Percentiles rank a stretch among this genome's conserved stretches.
These are phyloP conservation scores for Discoglossus pictus DNA, from an alignment of 2,797 vertebrate genomes.

Conservation along the genomic window DNA sequence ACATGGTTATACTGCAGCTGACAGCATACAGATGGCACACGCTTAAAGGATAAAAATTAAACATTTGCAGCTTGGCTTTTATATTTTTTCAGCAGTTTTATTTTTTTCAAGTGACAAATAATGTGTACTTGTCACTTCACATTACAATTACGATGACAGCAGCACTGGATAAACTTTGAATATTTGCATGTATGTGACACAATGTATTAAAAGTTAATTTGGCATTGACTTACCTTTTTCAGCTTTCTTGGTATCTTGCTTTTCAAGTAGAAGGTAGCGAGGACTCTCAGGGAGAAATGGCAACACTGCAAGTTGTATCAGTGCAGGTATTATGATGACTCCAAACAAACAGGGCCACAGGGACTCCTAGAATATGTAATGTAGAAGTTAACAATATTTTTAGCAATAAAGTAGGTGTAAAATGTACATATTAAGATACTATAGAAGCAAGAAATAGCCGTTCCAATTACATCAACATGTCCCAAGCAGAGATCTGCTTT, in stretches of 20 bases:
- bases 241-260: conserved; percentile 75
- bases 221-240: conserved; percentile 77
- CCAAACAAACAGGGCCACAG: conserved; percentile 86
- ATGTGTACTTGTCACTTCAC: conserved; percentile 1
- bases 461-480: no score
- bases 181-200: conserved; percentile 2
- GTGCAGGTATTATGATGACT: conserved; percentile 76
- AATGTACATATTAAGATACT: no score
- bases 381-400: no score
- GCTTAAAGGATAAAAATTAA: background rate
- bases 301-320: conserved; percentile 80
- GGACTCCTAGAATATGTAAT: conserved; percentile 76
- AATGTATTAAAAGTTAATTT: background rate
- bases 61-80: background rate
- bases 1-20: background rate
- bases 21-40: background rate
- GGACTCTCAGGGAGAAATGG: conserved; percentile 94
- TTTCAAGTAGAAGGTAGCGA: conserved; percentile 87
- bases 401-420: no score
- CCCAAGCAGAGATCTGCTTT: no score
- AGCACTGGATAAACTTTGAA: conserved; percentile 3
- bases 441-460: no score
- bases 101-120: conserved; percentile 25
- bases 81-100: background rate
- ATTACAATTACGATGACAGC: conserved; percentile 23